Evolutionary conservation across 1,140 invertebrate species (phyloP).

Genomic region (Anoplolepis gracilipes): DNA sequence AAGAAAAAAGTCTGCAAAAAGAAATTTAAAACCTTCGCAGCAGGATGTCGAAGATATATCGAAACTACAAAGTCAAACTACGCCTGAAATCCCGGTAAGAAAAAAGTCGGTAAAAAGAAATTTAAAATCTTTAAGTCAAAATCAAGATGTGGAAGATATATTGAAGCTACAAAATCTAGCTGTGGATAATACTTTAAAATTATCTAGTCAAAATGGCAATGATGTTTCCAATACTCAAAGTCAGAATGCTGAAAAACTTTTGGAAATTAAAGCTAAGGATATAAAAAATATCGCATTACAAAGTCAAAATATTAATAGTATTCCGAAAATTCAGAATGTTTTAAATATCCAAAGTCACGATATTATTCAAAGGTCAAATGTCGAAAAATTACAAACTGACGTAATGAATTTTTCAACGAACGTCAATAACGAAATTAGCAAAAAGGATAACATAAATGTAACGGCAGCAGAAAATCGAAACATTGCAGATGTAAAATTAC

Average conservation of each 20-base stretch:
- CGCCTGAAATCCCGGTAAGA: conserved; percentile 20
- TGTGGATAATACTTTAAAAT: background rate
- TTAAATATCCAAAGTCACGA: background rate
- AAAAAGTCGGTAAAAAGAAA: conserved; percentile 53
- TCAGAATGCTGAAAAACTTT: background rate
- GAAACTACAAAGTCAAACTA: conserved; percentile 4
- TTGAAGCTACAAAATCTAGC: background rate
- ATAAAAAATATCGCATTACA: background rate
- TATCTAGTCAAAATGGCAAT: background rate
- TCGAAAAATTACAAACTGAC: background rate
- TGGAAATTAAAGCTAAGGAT: background rate
- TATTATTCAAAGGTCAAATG: background rate
- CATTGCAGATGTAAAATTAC: background rate
- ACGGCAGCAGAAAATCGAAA: background rate
- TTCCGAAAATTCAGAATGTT: background rate
- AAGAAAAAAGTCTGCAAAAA: conserved; percentile 59
- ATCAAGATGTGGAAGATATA: background rate
- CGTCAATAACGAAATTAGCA: background rate
- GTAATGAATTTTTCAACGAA: background rate
- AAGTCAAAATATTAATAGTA: background rate
- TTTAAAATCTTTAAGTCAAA: background rate
- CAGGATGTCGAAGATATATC: background rate
- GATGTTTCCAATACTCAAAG: conserved; percentile 6
- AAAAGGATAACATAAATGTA: background rate
- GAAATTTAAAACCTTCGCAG: background rate